Conservation (phyloP, 2,113 vertebrate genomes). For the Pteropus alecto region DNA sequence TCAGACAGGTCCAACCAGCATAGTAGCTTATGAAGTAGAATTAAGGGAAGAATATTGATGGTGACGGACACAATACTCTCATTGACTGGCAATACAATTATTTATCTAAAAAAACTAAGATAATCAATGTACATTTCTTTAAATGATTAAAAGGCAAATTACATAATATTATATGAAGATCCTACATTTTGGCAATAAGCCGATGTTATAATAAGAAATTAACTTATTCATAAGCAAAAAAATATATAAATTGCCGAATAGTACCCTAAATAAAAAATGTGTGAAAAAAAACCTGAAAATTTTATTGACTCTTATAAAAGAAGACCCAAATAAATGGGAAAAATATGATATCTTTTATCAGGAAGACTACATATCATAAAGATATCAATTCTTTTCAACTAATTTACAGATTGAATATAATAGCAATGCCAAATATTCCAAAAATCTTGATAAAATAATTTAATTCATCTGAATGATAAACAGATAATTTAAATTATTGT, state of each 20-base stretch:
- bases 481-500: neutral
- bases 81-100: neutral
- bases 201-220: neutral
- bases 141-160: neutral
- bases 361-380: neutral
- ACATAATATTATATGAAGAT: neutral
- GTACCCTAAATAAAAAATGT: neutral
- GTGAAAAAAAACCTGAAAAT: neutral
- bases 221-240: neutral
- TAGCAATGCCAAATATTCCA: neutral
- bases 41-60: neutral
- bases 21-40: neutral
- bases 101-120: neutral
- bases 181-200: neutral
- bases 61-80: neutral
- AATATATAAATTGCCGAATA: neutral
- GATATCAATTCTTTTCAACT: neutral
- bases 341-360: neutral
- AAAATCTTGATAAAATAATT: neutral
- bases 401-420: neutral
- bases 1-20: too few species aligned
- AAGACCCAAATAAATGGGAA: neutral
- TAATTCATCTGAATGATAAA: neutral
- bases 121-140: neutral
- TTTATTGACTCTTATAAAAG: neutral